Conservation (phyloP, 2,797 vertebrate genomes). For the Ibycter americanus region DNA sequence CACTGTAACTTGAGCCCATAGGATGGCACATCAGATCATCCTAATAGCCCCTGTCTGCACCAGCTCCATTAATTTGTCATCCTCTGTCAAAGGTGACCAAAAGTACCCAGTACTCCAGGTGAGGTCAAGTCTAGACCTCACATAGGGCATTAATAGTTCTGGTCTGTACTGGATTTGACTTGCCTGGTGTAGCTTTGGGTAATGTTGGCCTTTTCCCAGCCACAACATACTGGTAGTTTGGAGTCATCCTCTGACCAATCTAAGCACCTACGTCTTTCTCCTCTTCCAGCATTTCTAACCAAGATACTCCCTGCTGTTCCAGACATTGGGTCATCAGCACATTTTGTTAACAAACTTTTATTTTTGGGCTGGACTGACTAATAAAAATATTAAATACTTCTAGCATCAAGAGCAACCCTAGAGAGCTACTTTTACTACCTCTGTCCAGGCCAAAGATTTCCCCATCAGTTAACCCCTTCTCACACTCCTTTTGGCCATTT, state of each 20-base stretch:
- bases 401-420: neutral
- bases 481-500: neutral
- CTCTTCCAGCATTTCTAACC: neutral
- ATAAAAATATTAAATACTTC: neutral
- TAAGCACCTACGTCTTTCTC: neutral
- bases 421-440: constrained; percentile 6
- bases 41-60: neutral
- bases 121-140: neutral
- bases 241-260: neutral
- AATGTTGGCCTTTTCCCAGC: neutral
- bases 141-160: constrained; percentile 34
- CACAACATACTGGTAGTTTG: neutral
- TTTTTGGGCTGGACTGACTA: constrained; percentile 22
- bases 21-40: neutral
- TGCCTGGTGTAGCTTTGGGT: neutral
- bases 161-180: neutral
- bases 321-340: constrained; percentile 43
- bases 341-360: neutral
- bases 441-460: neutral
- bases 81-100: neutral
- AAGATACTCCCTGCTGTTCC: neutral
- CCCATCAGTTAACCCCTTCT: neutral
- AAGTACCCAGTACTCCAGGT: neutral
- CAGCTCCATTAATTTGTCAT: neutral
- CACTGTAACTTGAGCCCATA: neutral